These are phyloP conservation scores for Cephus runcator DNA, from an alignment of 2,888 invertebrate genomes.

Conservation along the genomic window DNA sequence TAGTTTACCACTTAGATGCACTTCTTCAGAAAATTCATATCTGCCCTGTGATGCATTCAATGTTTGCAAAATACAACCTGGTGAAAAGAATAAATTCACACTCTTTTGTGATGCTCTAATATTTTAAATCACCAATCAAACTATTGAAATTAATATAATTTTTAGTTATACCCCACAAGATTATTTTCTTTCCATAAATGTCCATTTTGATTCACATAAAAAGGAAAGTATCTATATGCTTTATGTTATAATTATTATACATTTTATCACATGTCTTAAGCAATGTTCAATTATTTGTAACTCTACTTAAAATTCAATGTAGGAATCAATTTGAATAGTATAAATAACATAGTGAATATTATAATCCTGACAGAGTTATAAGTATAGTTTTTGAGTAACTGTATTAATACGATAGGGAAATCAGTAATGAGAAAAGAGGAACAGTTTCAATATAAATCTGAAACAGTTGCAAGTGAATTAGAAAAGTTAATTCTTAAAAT, in stretches of 20 bases:
- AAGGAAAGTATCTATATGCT: not conserved
- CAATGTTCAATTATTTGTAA: not conserved
- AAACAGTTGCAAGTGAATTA: not conserved
- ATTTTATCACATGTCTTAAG: not conserved
- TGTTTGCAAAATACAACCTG: not conserved
- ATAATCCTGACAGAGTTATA: not conserved
- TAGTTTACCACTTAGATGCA: not conserved
- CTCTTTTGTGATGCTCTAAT: not conserved
- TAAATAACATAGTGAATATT: not conserved
- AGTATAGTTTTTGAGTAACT: not conserved
- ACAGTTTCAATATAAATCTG: not conserved
- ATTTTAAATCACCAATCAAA: not conserved
- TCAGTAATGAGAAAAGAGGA: not conserved
- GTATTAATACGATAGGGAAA: not conserved
- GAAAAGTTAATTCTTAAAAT: not conserved
- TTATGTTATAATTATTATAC: not conserved
- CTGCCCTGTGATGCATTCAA: not conserved
- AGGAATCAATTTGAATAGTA: not conserved
- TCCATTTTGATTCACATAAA: not conserved
- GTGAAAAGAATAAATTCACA: not conserved
- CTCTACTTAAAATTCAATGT: not conserved
- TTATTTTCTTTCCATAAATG: not conserved
- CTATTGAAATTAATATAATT: not conserved
- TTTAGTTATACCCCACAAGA: not conserved
- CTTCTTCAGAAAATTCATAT: not conserved